phyloP scores from a whole-genome alignment of 2,888 invertebrate species.

The Lycophotia porphyrea region DNA sequence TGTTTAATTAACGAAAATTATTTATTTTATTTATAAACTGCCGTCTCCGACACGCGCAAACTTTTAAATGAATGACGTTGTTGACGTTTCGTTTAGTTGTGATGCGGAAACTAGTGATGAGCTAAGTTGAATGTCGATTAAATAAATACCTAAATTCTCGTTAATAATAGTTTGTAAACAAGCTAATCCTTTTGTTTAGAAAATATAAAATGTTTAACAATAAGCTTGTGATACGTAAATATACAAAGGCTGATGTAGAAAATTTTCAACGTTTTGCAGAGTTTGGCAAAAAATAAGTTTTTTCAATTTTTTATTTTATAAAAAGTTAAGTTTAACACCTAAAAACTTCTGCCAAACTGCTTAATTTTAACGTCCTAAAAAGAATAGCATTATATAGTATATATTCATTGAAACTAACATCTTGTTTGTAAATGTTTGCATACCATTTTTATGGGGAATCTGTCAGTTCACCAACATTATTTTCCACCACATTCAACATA shows the following conservation, averaged over 20 bases:
- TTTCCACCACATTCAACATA: neutral
- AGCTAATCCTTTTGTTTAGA: neutral
- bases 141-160: neutral
- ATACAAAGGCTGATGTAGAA: too few species aligned
- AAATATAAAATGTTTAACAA: neutral
- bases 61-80: constrained; percentile 77
- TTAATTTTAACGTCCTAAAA: neutral
- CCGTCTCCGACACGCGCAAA: constrained; percentile 80
- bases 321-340: too few species aligned
- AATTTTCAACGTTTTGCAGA: neutral
- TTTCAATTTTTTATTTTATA: neutral
- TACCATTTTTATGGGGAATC: neutral
- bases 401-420: neutral
- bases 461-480: neutral
- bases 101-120: constrained; percentile 37
- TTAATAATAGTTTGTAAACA: too few species aligned
- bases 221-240: neutral
- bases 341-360: neutral
- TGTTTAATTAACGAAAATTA: constrained; percentile 51
- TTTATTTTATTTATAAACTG: constrained; percentile 61
- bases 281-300: too few species aligned
- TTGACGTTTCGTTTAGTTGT: constrained; percentile 64
- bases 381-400: too few species aligned
- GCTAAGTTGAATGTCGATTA: constrained; percentile 30
- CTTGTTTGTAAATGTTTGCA: neutral